Conservation (phyloP, 2,888 invertebrate species). For the Geotrupes spiniger region DNA sequence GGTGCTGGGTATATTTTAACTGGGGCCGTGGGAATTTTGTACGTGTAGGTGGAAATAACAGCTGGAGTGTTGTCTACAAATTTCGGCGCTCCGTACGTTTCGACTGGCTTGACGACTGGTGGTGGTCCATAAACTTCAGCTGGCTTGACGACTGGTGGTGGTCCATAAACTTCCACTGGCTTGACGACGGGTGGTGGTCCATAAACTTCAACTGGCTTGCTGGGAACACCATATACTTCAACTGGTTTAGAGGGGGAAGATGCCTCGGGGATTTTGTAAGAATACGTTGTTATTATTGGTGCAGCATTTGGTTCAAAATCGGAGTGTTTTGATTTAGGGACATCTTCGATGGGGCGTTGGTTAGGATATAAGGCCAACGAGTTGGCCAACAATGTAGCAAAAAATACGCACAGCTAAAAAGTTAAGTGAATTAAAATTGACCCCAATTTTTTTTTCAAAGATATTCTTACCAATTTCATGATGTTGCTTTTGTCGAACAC, state of each 20-base stretch:
- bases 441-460: not conserved
- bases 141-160: not conserved
- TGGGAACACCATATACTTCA: constrained; percentile 1
- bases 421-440: not conserved
- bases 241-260: not conserved
- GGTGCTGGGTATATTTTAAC: not conserved
- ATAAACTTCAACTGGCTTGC: not conserved
- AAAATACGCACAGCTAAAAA: constrained; percentile 10
- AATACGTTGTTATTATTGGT: constrained; percentile 1
- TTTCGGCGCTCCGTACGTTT: not conserved
- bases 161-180: not conserved
- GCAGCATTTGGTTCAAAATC: not conserved
- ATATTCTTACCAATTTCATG: constrained; percentile 10
- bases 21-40: not conserved
- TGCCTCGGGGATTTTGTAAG: constrained; percentile 3
- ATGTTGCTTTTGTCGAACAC: not conserved
- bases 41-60: not conserved
- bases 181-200: constrained; percentile 7
- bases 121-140: not conserved
- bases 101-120: not conserved
- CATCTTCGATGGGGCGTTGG: constrained; percentile 5
- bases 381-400: constrained; percentile 6
- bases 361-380: constrained; percentile 6
- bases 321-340: constrained; percentile 1
- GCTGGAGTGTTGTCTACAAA: not conserved